Conservation (phyloP, 2,888 invertebrate genomes). For the Acrocyrtus sp. region DNA sequence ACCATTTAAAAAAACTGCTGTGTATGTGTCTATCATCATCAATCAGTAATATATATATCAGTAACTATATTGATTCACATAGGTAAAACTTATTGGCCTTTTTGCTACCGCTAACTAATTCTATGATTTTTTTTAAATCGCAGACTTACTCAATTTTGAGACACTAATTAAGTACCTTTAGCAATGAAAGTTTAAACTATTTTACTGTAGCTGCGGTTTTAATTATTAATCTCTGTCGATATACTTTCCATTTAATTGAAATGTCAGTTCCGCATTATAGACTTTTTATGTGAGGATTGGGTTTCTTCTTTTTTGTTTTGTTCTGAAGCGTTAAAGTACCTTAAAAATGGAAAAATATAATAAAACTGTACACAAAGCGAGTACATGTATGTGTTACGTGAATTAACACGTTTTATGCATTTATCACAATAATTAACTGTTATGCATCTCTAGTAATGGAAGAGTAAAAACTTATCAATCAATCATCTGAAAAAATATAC, state of each 20-base stretch:
- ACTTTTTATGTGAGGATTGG: neutral
- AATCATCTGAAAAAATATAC: conserved; percentile 22
- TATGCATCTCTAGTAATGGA: conserved; percentile 34
- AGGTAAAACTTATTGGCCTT: no score
- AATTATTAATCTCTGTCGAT: no score
- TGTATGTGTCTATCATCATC: conserved; percentile 11
- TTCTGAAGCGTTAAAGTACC: no score
- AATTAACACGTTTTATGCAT: conserved; percentile 21
- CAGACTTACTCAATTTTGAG: no score
- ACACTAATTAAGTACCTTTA: no score
- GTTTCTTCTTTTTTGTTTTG: neutral
- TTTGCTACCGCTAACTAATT: no score
- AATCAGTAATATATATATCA: conserved; percentile 19
- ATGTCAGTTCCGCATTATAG: no score
- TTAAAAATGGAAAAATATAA: neutral
- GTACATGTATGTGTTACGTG: neutral
- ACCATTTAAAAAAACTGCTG: conserved; percentile 26
- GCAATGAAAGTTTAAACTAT: no score
- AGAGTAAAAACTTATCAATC: conserved; percentile 43
- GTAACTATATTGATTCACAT: neutral
- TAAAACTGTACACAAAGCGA: neutral
- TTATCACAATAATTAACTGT: conserved; percentile 20
- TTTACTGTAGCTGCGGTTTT: no score
- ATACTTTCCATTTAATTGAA: no score
- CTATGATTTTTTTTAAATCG: no score